phyloP scores from a whole-genome alignment of 1,140 invertebrate species.

The Mycetomoellerius zeteki region DNA sequence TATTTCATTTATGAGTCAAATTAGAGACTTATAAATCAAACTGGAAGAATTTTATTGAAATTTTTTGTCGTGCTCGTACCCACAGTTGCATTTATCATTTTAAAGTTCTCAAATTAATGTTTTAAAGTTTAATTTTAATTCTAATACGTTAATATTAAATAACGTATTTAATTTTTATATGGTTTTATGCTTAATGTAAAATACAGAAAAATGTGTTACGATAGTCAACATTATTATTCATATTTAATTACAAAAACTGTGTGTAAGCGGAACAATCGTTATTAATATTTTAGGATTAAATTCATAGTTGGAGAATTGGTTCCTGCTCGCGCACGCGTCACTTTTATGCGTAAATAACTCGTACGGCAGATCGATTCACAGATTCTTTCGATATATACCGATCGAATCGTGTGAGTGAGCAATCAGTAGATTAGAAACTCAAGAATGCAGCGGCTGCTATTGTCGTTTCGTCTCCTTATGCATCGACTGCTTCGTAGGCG shows the following conservation, averaged over 20 bases:
- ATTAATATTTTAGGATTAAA: neutral
- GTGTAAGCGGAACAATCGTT: neutral
- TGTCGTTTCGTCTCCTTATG: slow-evolving; percentile 38
- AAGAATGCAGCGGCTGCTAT: slow-evolving; percentile 27
- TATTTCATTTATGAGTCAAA: neutral
- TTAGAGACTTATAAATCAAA: neutral
- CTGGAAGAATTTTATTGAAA: neutral
- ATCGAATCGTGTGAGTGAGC: slow-evolving; percentile 31
- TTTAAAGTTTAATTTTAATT: slow-evolving; percentile 26
- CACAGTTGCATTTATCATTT: neutral
- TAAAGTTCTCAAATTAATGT: slow-evolving; percentile 13
- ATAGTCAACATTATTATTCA: neutral
- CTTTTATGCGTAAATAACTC: slow-evolving; percentile 8
- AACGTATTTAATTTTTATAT: neutral
- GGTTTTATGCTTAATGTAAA: slow-evolving; percentile 4
- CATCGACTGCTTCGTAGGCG: slow-evolving; percentile 42
- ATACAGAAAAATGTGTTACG: neutral
- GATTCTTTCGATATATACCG: slow-evolving; percentile 50
- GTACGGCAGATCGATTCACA: neutral
- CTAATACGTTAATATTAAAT: slow-evolving; percentile 8
- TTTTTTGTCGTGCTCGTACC: neutral
- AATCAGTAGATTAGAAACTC: slow-evolving; percentile 55
- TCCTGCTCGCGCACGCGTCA: neutral
- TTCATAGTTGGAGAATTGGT: neutral
- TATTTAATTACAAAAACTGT: neutral